Evolutionary conservation across 2,113 vertebrate genomes (phyloP).

Genomic region (Heterochromis multidens): DNA sequence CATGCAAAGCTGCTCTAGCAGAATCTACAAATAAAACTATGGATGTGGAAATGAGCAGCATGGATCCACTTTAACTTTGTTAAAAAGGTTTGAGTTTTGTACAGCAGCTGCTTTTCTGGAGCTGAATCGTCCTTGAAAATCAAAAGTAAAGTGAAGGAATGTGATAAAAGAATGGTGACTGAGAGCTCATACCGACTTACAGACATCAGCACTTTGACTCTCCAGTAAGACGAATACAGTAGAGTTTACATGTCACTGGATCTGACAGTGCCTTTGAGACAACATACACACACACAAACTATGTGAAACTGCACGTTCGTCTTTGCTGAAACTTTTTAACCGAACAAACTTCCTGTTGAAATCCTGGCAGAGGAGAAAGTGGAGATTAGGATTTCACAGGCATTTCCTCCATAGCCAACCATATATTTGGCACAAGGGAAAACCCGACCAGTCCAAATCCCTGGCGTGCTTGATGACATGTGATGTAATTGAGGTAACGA

Average conservation of each 20-base stretch:
- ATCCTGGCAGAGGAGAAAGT: background rate
- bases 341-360: background rate
- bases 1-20: background rate
- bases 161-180: background rate
- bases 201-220: background rate
- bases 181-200: background rate
- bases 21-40: too few relatives aligned
- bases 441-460: background rate
- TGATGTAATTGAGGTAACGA: constrained; percentile 76
- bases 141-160: background rate
- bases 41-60: background rate
- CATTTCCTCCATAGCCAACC: background rate
- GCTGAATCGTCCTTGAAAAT: background rate
- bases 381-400: background rate
- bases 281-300: background rate
- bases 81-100: too few relatives aligned
- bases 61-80: too few relatives aligned
- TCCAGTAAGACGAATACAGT: background rate
- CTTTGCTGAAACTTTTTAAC: background rate
- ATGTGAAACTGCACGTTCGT: background rate
- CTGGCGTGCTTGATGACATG: constrained; percentile 66
- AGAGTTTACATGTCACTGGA: background rate
- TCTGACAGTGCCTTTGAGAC: background rate
- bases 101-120: background rate
- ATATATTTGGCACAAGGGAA: constrained; percentile 20